Base-by-base conservation (phyloP, 2,797 vertebrate species). In the Taenioides sp. region DNA sequence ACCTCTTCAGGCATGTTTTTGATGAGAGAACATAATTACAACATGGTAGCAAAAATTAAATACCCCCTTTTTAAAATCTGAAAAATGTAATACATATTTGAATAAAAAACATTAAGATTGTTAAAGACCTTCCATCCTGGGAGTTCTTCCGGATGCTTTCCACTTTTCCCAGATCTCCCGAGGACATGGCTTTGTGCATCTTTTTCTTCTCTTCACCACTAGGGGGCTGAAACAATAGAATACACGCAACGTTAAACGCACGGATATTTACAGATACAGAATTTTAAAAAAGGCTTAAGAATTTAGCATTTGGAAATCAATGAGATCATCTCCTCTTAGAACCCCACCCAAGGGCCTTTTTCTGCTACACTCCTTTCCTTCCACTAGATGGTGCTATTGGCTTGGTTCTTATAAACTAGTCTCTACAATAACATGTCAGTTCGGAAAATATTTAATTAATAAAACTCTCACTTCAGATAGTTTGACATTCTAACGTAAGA, bases 121-220 rank as follows among this genome's bases (percentile, higher is more conserved):
- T 17, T 18, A 20, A n/a, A 64, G 93, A 99, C 97, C 97, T 97
- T 87, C 95, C 94, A 12, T 97, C 96, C 68, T 95, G 89, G 2
- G 94, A 88, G 87, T 81, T 89, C 88, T 97, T 98, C 83, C 95
- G 94, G 0, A 93, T 10, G 0, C 93, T 88, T 7, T 90, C 91
- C 80, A 91, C 91, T 85, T 96, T 97, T 20, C 90, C 92, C 23
- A 98, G 90, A 86, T 99, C 97, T 85, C 96, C 97, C 16, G 98
- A 96, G 3, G 97, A 99, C 95, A 96, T 93, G 71, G 96, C 93
- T 88, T 99, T 99, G 76, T 96, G 96, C 40, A 97, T 91, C 78
- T 93, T 96, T 66, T 91, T 88, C 75, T 94, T 94, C 70, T 95
- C 93, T 71, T 96, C 95, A 6, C 84, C 84, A 0, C 83, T 83